Evolutionary conservation across 2,797 vertebrate genomes (phyloP).

Genomic region (Rhinichthys osculus): DNA sequence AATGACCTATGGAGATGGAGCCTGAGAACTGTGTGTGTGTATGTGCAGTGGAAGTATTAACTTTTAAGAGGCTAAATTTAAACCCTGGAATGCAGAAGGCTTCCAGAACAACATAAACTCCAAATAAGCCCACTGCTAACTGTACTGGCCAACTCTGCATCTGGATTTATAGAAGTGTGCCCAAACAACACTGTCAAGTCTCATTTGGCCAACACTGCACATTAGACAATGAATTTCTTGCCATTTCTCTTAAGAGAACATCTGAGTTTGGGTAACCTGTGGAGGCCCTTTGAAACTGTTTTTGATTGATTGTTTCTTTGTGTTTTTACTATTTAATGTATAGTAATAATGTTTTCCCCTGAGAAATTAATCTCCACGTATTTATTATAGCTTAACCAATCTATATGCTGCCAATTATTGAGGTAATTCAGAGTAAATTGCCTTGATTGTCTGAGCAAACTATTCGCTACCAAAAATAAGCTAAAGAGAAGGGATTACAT

Average conservation of each 20-base stretch:
- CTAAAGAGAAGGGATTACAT: not conserved
- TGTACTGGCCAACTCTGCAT: conserved; percentile 49
- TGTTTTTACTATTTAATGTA: not conserved
- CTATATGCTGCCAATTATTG: not conserved
- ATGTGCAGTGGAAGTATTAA: conserved; percentile 78
- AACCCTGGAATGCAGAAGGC: conserved; percentile 76
- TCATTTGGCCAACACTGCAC: not conserved
- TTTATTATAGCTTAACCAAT: conserved; percentile 3
- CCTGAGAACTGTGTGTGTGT: conserved; percentile 70
- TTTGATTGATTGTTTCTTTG: not conserved
- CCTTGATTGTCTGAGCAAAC: not conserved
- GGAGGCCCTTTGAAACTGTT: not conserved
- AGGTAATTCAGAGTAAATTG: not conserved
- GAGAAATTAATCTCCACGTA: not conserved
- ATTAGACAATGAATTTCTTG: not conserved
- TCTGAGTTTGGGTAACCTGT: not conserved
- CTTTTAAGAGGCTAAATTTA: conserved; percentile 86
- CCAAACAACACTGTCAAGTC: conserved; percentile 6
- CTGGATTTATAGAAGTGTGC: conserved; percentile 49
- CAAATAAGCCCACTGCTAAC: conserved; percentile 77
- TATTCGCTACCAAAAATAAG: not conserved
- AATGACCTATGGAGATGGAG: conserved; percentile 63
- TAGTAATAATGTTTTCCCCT: not conserved
- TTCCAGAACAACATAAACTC: conserved; percentile 80
- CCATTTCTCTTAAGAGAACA: not conserved